Percentiles rank a stretch among this genome's conserved stretches.
Evolutionary conservation across 2,113 vertebrate genomes (phyloP).

Genomic region (Ictalurus furcatus): DNA sequence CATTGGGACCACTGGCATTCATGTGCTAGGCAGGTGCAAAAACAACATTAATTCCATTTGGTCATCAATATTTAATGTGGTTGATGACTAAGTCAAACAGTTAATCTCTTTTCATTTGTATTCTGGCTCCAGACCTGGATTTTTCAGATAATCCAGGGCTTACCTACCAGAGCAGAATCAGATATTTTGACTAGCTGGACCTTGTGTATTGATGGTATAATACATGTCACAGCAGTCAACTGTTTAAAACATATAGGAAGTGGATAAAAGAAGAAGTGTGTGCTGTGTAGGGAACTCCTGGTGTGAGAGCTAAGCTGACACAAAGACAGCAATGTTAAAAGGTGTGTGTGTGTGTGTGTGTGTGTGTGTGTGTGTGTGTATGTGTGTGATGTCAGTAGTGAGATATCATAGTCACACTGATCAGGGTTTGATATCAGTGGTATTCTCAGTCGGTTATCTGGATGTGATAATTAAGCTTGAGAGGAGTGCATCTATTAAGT

Average conservation of each 20-base stretch:
- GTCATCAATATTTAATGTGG: slow-evolving; percentile 28
- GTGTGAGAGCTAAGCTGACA: slow-evolving; percentile 15
- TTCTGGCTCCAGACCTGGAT: slow-evolving; percentile 14
- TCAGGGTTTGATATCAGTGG: not conserved
- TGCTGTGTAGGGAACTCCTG: slow-evolving; percentile 22
- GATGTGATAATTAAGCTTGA: slow-evolving; percentile 18
- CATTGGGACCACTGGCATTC: not conserved
- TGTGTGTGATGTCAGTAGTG: slow-evolving; percentile 5
- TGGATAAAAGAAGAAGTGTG: not conserved
- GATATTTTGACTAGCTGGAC: not conserved
- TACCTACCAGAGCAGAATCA: not conserved
- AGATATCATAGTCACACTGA: slow-evolving; percentile 22
- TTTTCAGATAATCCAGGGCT: not conserved
- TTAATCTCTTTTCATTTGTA: slow-evolving; percentile 13
- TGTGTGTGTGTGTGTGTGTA: not conserved
- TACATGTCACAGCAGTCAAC: slow-evolving; percentile 23
- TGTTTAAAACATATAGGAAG: not conserved
- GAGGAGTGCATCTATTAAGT: slow-evolving; percentile 4
- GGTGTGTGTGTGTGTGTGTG: too few species aligned
- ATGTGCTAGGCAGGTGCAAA: not conserved
- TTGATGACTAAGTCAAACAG: not conserved
- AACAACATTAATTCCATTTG: slow-evolving; percentile 6
- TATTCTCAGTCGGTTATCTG: slow-evolving; percentile 6
- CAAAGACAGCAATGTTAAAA: not conserved
- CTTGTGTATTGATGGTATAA: not conserved